These are phyloP conservation scores for Ostrea denselamellosa DNA, from an alignment of 1,140 invertebrate species.

Conservation along the genomic window DNA sequence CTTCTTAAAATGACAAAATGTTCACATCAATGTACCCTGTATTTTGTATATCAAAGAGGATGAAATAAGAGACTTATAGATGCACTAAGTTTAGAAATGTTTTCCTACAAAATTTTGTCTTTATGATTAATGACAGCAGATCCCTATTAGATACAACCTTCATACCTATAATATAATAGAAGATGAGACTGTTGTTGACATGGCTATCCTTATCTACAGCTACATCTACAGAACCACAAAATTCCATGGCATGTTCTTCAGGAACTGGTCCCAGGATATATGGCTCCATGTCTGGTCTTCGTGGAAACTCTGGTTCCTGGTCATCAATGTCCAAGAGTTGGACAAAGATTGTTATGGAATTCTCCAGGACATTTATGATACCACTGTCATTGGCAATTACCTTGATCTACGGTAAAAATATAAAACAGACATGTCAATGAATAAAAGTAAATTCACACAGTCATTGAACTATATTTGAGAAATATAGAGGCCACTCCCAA, in stretches of 20 bases:
- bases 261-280: conserved; percentile 52
- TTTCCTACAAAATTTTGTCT: no score
- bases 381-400: conserved; percentile 65
- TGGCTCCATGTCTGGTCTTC: conserved; percentile 51
- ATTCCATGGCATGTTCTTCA: conserved; percentile 56
- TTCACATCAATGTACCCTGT: background rate
- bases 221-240: conserved; percentile 60
- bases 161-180: conserved; percentile 70
- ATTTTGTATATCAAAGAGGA: background rate
- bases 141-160: background rate
- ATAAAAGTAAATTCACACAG: no score
- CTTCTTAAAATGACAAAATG: no score
- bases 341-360: conserved; percentile 59
- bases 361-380: conserved; percentile 51
- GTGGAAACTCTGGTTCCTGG: conserved; percentile 64
- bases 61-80: no score
- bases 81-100: no score
- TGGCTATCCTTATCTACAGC: conserved; percentile 66
- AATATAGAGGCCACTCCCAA: background rate
- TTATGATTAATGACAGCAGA: no score
- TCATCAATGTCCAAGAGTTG: conserved; percentile 67
- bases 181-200: conserved; percentile 63
- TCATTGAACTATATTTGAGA: no score
- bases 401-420: conserved; percentile 48
- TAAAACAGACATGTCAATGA: no score